These are phyloP conservation scores for Synodontis membranacea DNA, from an alignment of 2,113 vertebrate genomes.

Conservation along the genomic window DNA sequence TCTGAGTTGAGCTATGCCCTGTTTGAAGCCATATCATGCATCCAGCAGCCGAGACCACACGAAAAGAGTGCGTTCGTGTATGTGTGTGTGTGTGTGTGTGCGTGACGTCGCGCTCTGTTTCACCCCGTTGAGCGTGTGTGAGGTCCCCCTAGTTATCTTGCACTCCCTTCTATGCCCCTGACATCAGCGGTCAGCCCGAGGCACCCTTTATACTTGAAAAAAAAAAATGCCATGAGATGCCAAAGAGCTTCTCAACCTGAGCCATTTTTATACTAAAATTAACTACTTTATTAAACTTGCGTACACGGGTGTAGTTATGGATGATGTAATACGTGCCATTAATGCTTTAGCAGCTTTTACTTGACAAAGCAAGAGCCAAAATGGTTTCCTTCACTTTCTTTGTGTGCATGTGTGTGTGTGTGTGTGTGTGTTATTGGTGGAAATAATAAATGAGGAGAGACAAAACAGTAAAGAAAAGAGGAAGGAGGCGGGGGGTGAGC, in stretches of 20 bases:
- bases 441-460: slow-evolving; percentile 16
- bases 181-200: slow-evolving; percentile 2
- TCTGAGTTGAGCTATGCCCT: slow-evolving; percentile 20
- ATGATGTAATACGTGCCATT: neutral
- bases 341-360: neutral
- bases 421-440: neutral
- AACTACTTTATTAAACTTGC: neutral
- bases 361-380: neutral
- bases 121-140: slow-evolving; percentile 29
- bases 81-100: slow-evolving; percentile 16
- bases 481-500: neutral
- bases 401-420: neutral
- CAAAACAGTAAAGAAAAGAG: neutral
- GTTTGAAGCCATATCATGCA: slow-evolving; percentile 18
- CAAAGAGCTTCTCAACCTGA: neutral
- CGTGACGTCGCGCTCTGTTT: neutral
- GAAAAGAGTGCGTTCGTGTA: neutral
- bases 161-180: neutral
- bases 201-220: neutral
- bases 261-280: neutral
- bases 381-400: neutral
- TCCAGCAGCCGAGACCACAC: slow-evolving; percentile 2
- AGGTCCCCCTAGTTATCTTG: slow-evolving; percentile 15
- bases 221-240: too few species aligned
- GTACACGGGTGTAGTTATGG: neutral